A percentile compares a stretch with the other conserved stretches of the same genome.
phyloP scores from a whole-genome alignment of 2,888 invertebrate species.

The Drosophila parthenogenetica region DNA sequence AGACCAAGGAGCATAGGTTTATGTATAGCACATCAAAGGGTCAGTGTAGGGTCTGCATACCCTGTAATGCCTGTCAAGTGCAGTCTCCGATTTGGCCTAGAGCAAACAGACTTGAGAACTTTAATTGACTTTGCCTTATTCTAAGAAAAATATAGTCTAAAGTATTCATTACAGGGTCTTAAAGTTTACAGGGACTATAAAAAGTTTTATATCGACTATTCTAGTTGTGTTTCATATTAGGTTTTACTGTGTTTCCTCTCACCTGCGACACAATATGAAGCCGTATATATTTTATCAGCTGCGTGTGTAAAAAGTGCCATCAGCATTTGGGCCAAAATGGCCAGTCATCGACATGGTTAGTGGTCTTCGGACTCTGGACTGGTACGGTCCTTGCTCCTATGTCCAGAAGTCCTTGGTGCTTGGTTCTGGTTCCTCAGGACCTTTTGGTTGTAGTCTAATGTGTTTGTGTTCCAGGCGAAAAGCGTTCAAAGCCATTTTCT shows the following conservation, averaged over 20 bases:
- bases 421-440: constrained; percentile 20
- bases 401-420: neutral
- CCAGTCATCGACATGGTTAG: constrained; percentile 55
- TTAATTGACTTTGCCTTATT: too few species aligned
- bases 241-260: constrained; percentile 18
- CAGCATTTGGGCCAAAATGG: constrained; percentile 69
- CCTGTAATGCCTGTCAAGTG: neutral
- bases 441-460: constrained; percentile 65
- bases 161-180: too few species aligned
- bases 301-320: constrained; percentile 59
- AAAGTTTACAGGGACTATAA: constrained; percentile 2
- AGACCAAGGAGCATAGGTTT: neutral
- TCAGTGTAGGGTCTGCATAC: neutral
- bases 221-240: constrained; percentile 26
- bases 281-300: constrained; percentile 36
- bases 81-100: too few species aligned
- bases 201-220: constrained; percentile 28
- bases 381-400: neutral
- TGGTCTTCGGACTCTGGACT: constrained; percentile 8
- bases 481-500: constrained; percentile 74
- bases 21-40: constrained; percentile 40
- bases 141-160: neutral
- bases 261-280: constrained; percentile 43
- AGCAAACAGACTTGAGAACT: too few species aligned
- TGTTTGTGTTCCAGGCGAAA: constrained; percentile 61